These are phyloP conservation scores for Metridium senile DNA, from an alignment of 92 coral and sea anemone species.

Conservation along the genomic window DNA sequence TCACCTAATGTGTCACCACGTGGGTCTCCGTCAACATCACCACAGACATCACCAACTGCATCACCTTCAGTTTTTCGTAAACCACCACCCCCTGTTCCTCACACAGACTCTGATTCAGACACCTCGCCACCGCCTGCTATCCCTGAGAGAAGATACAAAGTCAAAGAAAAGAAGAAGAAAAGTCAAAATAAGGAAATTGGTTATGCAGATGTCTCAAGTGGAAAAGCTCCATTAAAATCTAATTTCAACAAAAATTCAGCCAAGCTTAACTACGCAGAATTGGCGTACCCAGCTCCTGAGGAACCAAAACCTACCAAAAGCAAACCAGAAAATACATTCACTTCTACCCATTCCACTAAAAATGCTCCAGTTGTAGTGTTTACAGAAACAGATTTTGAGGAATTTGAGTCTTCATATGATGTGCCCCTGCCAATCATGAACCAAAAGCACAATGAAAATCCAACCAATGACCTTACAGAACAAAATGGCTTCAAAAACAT, in stretches of 20 bases:
- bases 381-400: constrained; percentile 33
- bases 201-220: constrained; percentile 58
- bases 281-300: constrained; percentile 70
- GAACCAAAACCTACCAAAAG: constrained; percentile 29
- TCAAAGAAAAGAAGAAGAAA: constrained; percentile 38
- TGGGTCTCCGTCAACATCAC: constrained; percentile 81
- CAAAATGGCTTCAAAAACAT: constrained; percentile 65
- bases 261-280: constrained; percentile 80
- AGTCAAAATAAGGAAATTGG: constrained; percentile 36
- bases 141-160: constrained; percentile 82
- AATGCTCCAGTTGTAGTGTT: constrained; percentile 11
- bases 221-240: constrained; percentile 18
- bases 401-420: constrained; percentile 62
- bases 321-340: not conserved
- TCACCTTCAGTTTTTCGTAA: constrained; percentile 67
- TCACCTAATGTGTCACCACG: constrained; percentile 88
- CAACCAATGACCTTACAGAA: constrained; percentile 16
- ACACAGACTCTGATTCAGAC: constrained; percentile 66
- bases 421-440: constrained; percentile 71
- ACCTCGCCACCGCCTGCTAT: constrained; percentile 87
- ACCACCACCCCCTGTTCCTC: constrained; percentile 84
- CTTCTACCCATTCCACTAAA: not conserved
- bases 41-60: constrained; percentile 71
- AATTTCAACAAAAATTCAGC: constrained; percentile 7
- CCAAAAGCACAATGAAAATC: constrained; percentile 23